Base-by-base conservation (phyloP, 1,140 invertebrate genomes). In the Pachyrhynchus sulphureomaculatus region DNA sequence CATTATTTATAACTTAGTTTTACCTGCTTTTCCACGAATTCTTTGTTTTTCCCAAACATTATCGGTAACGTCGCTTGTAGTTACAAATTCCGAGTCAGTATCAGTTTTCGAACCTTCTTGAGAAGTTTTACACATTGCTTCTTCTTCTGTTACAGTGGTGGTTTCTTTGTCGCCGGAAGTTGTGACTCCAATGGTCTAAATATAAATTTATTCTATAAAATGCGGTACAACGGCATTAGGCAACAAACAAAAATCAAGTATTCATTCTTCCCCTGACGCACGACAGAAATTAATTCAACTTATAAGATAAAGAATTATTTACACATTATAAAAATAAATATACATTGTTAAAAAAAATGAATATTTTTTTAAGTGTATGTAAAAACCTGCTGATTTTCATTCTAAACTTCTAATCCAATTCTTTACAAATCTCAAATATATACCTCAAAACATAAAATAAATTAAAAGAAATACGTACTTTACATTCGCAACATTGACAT, bases 401-500 rank as follows among this genome's bases (percentile, higher is more conserved):
- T n/a, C n/a, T n/a, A n/a, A n/a, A n/a, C n/a, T n/a, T n/a, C n/a
- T n/a, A n/a, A n/a, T n/a, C n/a, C n/a, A n/a, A n/a, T n/a, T n/a
- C n/a, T n/a, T n/a, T n/a, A n/a, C n/a, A n/a, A n/a, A n/a, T n/a
- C n/a, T n/a, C n/a, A n/a, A n/a, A n/a, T n/a, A n/a, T n/a, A n/a
- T n/a, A n/a, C n/a, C n/a, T n/a, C n/a, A n/a, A n/a, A n/a, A n/a
- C 39, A 1, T 42, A 42, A 20, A 42, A 42, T 20, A 18, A 20
- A 42, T 5, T 20, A 18, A 20, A 42, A 42, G 10, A 17, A 56
- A 56, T 18, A 61, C 49, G 20, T 61, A 61, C 65, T 61, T 67
- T 67, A 48, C 65, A 61, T 34, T 67, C 65, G 34, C 65, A 64
- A 53, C 65, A 67, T 63, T 67, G 61, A 67, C 65, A 64, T 67